phyloP scores from a whole-genome alignment of 1,140 invertebrate species.

The Campoletis sonorensis region DNA sequence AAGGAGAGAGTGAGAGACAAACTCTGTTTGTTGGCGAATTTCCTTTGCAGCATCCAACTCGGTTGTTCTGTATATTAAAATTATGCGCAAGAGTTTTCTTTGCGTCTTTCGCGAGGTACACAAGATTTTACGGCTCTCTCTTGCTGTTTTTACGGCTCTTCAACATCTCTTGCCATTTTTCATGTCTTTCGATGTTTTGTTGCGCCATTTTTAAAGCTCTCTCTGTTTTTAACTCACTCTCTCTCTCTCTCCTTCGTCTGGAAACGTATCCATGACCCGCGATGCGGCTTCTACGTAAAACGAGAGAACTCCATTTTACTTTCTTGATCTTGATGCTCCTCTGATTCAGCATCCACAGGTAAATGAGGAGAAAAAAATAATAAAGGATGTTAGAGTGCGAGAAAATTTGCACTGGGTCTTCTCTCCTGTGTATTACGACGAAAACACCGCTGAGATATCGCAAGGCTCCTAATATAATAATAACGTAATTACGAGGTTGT shows the following conservation, averaged over 20 bases:
- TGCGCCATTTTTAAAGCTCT: conserved; percentile 1
- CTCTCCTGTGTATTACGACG: conserved; percentile 1
- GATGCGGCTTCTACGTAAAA: conserved; percentile 60
- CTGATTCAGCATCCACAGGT: neutral
- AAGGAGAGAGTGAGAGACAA: neutral
- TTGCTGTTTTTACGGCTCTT: conserved; percentile 29
- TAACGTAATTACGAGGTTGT: neutral
- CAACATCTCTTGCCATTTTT: neutral
- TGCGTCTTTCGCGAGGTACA: conserved; percentile 23
- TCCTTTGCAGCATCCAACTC: conserved; percentile 4
- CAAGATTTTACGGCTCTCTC: conserved; percentile 38
- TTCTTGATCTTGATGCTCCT: conserved; percentile 8
- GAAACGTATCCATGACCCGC: conserved; percentile 15
- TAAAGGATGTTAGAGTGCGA: conserved; percentile 41
- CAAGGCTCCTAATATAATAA: conserved; percentile 11
- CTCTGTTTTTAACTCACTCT: neutral
- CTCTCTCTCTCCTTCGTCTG: neutral
- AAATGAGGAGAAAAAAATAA: conserved; percentile 1
- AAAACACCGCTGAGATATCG: neutral
- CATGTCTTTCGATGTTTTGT: neutral
- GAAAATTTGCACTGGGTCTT: conserved; percentile 32
- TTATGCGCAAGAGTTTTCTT: conserved; percentile 33
- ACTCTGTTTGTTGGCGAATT: conserved; percentile 7
- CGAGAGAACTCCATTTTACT: conserved; percentile 20
- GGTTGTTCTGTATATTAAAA: conserved; percentile 53